Evolutionary conservation across 2,113 vertebrate genomes (phyloP).

Genomic region (Pheucticus melanocephalus): DNA sequence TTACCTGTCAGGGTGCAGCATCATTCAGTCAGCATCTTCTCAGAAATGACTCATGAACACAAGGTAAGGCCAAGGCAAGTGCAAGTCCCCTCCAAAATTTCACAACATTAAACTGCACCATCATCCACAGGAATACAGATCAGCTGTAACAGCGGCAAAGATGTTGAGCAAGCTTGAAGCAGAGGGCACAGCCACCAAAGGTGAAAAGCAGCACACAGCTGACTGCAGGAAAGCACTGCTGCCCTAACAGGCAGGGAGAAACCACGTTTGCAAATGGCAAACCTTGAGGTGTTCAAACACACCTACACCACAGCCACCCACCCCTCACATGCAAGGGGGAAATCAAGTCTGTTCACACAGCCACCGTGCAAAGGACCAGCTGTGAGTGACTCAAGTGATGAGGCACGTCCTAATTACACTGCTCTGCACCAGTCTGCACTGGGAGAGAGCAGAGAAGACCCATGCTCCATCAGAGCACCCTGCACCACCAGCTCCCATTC

Average conservation of each 20-base stretch:
- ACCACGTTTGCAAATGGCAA: background rate
- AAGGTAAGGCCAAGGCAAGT: background rate
- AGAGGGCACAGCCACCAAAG: background rate
- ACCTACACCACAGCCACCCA: background rate
- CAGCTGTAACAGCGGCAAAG: background rate
- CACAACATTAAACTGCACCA: background rate
- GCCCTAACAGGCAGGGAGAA: background rate
- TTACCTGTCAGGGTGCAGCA: background rate
- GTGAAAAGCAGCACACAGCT: background rate
- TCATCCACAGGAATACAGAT: background rate
- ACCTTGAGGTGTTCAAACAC: background rate
- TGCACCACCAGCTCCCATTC: background rate
- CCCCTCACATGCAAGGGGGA: background rate
- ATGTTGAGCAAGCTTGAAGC: background rate
- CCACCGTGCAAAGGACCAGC: background rate
- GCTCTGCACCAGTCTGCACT: background rate
- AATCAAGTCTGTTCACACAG: background rate
- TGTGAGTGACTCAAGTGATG: background rate
- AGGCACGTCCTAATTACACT: rapidly evolving
- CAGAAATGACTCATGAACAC: background rate
- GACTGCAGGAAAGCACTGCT: background rate
- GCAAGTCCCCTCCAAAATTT: background rate
- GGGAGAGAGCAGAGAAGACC: background rate
- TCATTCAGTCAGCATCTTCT: background rate
- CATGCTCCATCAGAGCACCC: background rate